These are phyloP conservation scores for Rhyzopertha dominica DNA, from an alignment of 1,140 invertebrate genomes.

Conservation along the genomic window DNA sequence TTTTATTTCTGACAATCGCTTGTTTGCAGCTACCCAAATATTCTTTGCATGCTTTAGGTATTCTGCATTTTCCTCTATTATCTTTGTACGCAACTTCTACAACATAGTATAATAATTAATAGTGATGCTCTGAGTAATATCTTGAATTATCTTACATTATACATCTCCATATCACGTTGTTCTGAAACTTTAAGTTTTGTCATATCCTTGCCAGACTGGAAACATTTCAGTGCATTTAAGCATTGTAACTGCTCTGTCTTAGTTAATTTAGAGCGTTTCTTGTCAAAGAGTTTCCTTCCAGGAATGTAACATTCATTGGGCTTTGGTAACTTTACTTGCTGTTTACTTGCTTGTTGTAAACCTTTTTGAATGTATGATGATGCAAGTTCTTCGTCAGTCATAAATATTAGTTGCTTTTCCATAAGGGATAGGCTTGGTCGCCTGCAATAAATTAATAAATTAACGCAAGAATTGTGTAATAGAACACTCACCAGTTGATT, in stretches of 20 bases:
- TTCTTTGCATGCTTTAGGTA: constrained; percentile 22
- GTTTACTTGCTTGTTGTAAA: constrained; percentile 15
- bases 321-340: constrained; percentile 7
- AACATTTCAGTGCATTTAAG: constrained; percentile 29
- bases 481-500: constrained; percentile 16
- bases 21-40: constrained; percentile 18
- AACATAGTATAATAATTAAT: constrained; percentile 14
- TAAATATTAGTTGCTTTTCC: constrained; percentile 13
- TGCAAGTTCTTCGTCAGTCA: constrained; percentile 15
- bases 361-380: constrained; percentile 21
- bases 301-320: constrained; percentile 13
- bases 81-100: constrained; percentile 26
- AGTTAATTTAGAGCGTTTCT: constrained; percentile 19
- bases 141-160: constrained; percentile 19
- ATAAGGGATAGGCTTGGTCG: constrained; percentile 5
- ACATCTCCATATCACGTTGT: constrained; percentile 16
- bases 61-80: constrained; percentile 25
- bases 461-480: constrained; percentile 7
- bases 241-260: constrained; percentile 24
- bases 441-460: constrained; percentile 15
- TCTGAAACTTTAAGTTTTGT: constrained; percentile 6
- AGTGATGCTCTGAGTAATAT: constrained; percentile 4
- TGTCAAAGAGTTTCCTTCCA: constrained; percentile 13
- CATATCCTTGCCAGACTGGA: constrained; percentile 16
- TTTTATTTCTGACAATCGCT: constrained; percentile 12